Evolutionary conservation across 2,888 invertebrate species (phyloP), one percentile per base, ranked within the genome.

Genomic region (Brenthis ino): DNA sequence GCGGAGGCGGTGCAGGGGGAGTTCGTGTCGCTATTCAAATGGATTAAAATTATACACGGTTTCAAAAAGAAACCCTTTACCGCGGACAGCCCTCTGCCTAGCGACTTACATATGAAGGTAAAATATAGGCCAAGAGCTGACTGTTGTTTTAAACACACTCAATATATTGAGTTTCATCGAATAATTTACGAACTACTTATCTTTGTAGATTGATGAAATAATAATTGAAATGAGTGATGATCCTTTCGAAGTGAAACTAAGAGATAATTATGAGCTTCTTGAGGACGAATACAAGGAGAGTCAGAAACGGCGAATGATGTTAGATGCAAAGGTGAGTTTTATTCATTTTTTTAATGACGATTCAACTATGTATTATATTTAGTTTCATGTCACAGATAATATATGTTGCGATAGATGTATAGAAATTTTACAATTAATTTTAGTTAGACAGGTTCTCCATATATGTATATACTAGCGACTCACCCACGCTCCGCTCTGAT

Each of bases 211-310:
- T 28, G 96, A 98, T 89, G 96, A 97, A 80, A 96, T 98, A 80
- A 85, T 96, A 2, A 95, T 99, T 77, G 98, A 99, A 91, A 95
- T 99, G 90, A 97, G 97, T 75, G 99, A 99, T 83, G 99, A 99
- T 94, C 99, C 99, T 0, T 99, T 99, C 83, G 99, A 99, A 91
- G 98, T 99, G 3, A 98, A 97, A 81, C 92, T 99, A 8, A 95
- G 99, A 0, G 98, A 99, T 79, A 99, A 99, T 85, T 99, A 98
- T 85, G 99, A 99, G 82, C 93, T 99, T 0, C 86, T 99, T 58
- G 98, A 98, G 80, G 99, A 99, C 80, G 99, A 99, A 85, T 98
- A 98, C 80, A 96, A 97, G 77, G 99, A 99, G 85, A 97, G 97
- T 81, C 94, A 98, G 79, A 98, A 98, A 82, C 94, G 99, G 24